A percentile compares a stretch with the other conserved stretches of the same genome.
These are phyloP conservation scores for Eupeodes corollae DNA, from an alignment of 1,140 invertebrate genomes.

Conservation along the genomic window DNA sequence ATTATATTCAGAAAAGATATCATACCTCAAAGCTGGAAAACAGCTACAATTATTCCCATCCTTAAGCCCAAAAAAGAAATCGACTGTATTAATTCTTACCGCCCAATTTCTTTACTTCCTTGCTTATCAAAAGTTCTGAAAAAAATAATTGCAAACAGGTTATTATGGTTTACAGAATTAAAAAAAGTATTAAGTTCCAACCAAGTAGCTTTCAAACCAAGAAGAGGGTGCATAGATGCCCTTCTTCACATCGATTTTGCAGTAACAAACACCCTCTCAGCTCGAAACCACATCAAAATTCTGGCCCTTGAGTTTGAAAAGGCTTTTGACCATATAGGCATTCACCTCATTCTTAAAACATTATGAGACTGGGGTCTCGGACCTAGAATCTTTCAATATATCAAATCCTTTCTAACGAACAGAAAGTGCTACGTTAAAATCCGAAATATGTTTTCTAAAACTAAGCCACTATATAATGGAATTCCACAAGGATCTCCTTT, in stretches of 20 bases:
- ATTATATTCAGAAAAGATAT: no score
- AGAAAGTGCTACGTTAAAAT: conserved; percentile 1
- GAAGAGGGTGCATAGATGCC: neutral
- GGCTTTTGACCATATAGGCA: neutral
- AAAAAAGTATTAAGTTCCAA: neutral
- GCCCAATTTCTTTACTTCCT: no score
- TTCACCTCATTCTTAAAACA: neutral
- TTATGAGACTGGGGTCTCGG: neutral
- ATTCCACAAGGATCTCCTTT: neutral
- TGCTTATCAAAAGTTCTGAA: no score
- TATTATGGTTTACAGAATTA: no score
- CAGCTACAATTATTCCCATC: no score
- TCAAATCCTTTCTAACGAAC: neutral
- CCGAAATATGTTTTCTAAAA: neutral
- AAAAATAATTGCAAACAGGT: no score
- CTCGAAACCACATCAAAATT: conserved; percentile 1
- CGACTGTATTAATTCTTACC: no score
- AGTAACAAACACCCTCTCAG: neutral
- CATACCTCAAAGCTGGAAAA: no score
- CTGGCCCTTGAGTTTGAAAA: conserved; percentile 2
- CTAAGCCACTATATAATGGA: neutral
- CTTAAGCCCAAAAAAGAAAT: no score
- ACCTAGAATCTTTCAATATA: conserved; percentile 1
- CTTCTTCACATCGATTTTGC: conserved; percentile 1
- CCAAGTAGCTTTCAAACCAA: conserved; percentile 3